These are phyloP conservation scores for Orthonevra nobilis DNA, from an alignment of 2,888 invertebrate genomes.

Conservation along the genomic window DNA sequence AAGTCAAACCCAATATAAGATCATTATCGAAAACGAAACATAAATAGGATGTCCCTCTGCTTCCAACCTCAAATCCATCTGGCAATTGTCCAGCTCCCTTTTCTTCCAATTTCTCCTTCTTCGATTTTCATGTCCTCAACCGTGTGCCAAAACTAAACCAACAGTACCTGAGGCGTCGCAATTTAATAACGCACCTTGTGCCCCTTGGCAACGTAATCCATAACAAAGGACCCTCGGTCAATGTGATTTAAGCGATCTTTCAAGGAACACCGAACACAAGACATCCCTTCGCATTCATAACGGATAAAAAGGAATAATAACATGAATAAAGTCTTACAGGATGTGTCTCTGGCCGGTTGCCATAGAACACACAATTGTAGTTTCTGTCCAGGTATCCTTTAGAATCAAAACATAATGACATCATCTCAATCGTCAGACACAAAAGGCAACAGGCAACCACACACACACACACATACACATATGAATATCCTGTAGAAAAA, in stretches of 20 bases:
- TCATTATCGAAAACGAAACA: no score
- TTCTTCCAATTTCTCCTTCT: no score
- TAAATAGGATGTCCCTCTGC: no score
- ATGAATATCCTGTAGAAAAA: constrained; percentile 5
- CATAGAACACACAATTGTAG: neutral
- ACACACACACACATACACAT: neutral
- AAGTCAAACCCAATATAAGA: no score
- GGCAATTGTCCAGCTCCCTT: no score
- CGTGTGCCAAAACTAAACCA: constrained; percentile 5
- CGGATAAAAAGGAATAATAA: neutral
- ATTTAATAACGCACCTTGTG: constrained; percentile 28
- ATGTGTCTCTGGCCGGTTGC: constrained; percentile 3
- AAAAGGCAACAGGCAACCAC: neutral
- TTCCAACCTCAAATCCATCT: no score
- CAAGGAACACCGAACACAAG: constrained; percentile 21
- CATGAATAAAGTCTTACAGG: no score
- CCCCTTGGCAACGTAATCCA: constrained; percentile 34
- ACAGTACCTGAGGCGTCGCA: neutral
- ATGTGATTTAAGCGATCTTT: constrained; percentile 54
- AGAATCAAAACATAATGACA: neutral
- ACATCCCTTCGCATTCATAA: neutral
- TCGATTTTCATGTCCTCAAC: neutral
- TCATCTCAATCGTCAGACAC: constrained; percentile 8
- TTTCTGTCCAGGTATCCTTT: constrained; percentile 24
- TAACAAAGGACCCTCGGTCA: constrained; percentile 42